Percentiles rank a stretch among this genome's conserved stretches.
These are phyloP conservation scores for Poecile atricapillus DNA, from an alignment of 2,113 vertebrate species.

Conservation along the genomic window DNA sequence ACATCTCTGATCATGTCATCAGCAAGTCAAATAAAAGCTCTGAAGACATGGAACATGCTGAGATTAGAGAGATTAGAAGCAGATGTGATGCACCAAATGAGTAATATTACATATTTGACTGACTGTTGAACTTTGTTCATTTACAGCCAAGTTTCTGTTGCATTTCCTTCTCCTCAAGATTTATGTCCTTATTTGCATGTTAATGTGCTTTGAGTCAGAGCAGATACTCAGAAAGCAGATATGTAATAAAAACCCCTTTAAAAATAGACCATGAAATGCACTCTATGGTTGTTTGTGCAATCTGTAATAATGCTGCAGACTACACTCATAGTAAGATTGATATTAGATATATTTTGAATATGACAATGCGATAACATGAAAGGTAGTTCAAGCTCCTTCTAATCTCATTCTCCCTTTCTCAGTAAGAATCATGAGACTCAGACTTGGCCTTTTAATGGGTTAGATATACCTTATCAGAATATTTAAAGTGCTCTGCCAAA, in stretches of 20 bases:
- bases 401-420: not conserved
- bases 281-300: not conserved
- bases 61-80: not conserved
- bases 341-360: not conserved
- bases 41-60: not conserved
- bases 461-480: slow-evolving; percentile 1
- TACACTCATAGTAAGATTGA: not conserved
- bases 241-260: not conserved
- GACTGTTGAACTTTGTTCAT: not conserved
- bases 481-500: slow-evolving; percentile 36
- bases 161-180: not conserved
- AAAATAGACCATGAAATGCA: not conserved
- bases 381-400: not conserved
- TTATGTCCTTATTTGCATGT: slow-evolving; percentile 29
- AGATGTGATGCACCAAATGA: not conserved
- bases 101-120: not conserved
- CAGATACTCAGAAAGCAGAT: not conserved
- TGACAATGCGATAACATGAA: not conserved
- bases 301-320: not conserved
- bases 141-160: not conserved
- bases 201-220: not conserved
- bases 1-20: not conserved
- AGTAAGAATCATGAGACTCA: slow-evolving; percentile 19
- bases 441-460: not conserved
- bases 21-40: not conserved